Conservation (phyloP, 2,797 vertebrate species). For the Gambusia yucatana region DNA sequence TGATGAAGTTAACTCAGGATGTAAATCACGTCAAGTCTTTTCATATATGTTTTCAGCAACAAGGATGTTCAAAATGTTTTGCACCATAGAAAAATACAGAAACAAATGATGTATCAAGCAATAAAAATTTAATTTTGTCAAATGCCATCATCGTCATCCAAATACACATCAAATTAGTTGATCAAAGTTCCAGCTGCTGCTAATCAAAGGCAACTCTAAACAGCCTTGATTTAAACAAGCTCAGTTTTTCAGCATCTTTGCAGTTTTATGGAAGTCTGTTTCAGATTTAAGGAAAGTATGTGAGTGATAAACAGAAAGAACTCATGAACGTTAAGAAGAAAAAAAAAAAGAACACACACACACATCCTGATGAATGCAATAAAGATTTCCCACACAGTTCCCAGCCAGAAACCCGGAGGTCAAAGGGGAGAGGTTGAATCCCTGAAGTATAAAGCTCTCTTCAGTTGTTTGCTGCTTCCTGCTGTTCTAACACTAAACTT, state of each 20-base stretch:
- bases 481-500: constrained; percentile 55
- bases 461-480: constrained; percentile 50
- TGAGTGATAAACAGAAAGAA: neutral
- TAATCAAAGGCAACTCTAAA: no score
- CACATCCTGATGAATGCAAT: neutral
- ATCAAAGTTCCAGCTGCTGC: no score
- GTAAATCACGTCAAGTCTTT: neutral
- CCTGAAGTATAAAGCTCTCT: constrained; percentile 41
- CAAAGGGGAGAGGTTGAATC: constrained; percentile 53
- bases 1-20: constrained; percentile 3
- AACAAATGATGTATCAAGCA: no score
- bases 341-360: constrained; percentile 12
- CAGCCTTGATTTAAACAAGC: no score
- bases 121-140: no score
- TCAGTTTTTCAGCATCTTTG: no score
- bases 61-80: no score
- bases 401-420: constrained; percentile 26
- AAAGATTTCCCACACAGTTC: constrained; percentile 67
- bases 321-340: constrained; percentile 20
- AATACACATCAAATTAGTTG: no score
- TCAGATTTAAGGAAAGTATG: neutral
- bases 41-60: no score
- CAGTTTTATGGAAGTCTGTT: neutral
- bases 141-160: no score
- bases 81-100: no score